Base-by-base conservation (phyloP, 2,113 vertebrate species). In the Microtus richardsoni region DNA sequence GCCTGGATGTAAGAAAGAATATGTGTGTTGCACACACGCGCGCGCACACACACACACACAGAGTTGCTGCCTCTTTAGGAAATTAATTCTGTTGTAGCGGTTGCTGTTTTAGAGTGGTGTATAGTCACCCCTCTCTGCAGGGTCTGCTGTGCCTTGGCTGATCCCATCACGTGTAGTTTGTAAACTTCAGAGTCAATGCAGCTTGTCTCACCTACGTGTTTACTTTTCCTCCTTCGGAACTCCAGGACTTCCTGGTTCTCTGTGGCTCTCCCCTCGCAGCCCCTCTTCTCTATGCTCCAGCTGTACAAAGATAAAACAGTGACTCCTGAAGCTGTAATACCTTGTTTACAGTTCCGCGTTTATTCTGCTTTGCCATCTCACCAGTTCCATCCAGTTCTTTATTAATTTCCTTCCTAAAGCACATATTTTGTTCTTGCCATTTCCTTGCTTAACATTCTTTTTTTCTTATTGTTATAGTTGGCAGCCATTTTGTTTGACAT, bases 1-100 rank as follows among this genome's bases (percentile, higher is more conserved):
- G 16, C 88, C 22, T 97, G 36, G 19, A 77, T 92, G 92, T 95
- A 87, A 91, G 60, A 96, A 93, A 62, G 16, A 80, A 39, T 88
- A 89, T 93, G 73, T 88, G 93, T 89, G 33, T 70, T 70, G 16
- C 16, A 19, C 17, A 12, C 4, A 5, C 49, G 11, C 49, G 16
- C 33, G 36, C 16, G 33, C 4, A 5, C 47, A 47, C 47, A 47
- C 47, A 64, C 62, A 64, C 62, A 66, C 62, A 66, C 64, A 68
- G n/a, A 3, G 90, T 96, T 82, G 49, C 60, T 92, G 19, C 77
- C 88, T 93, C 68, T 64, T 89, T 60, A 74, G 58, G 92, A 96
- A 74, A 30, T 88, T 66, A 47, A 39, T 93, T 91, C 21, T 39
- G 2, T 88, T 89, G 39, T 74, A 79, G 74, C 62, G 73, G 75